phyloP scores from a whole-genome alignment of 2,113 vertebrate genomes.

The Cisticola juncidis region DNA sequence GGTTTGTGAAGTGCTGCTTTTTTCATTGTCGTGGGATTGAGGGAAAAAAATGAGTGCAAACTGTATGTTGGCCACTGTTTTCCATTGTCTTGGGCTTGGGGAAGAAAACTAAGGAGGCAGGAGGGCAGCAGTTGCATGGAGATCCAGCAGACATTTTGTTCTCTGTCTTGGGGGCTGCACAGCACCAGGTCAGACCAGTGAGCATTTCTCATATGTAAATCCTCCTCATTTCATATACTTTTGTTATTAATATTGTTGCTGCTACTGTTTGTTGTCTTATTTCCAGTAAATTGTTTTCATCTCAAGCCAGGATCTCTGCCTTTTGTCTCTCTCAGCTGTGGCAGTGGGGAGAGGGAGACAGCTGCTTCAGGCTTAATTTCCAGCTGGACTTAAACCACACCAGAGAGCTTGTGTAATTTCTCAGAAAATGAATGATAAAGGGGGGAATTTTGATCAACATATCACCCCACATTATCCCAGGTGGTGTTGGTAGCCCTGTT shows the following conservation, averaged over 20 bases:
- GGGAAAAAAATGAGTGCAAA: neutral
- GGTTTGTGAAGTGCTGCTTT: neutral
- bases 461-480: neutral
- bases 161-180: rapidly evolving
- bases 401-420: neutral
- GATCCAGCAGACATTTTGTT: neutral
- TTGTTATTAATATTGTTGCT: neutral
- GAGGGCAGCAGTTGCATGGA: neutral
- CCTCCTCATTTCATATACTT: neutral
- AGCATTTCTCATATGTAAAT: neutral
- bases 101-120: neutral
- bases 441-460: neutral
- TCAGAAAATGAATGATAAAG: neutral
- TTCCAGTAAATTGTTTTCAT: neutral
- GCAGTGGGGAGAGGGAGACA: neutral
- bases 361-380: neutral
- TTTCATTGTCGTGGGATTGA: neutral
- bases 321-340: neutral
- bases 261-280: neutral
- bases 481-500: neutral
- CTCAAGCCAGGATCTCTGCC: neutral
- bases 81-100: neutral
- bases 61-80: neutral
- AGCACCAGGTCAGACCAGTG: rapidly evolving
- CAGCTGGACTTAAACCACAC: neutral